Evolutionary conservation across 1,140 invertebrate genomes (phyloP).

Genomic region (Brachionus paranguensis): DNA sequence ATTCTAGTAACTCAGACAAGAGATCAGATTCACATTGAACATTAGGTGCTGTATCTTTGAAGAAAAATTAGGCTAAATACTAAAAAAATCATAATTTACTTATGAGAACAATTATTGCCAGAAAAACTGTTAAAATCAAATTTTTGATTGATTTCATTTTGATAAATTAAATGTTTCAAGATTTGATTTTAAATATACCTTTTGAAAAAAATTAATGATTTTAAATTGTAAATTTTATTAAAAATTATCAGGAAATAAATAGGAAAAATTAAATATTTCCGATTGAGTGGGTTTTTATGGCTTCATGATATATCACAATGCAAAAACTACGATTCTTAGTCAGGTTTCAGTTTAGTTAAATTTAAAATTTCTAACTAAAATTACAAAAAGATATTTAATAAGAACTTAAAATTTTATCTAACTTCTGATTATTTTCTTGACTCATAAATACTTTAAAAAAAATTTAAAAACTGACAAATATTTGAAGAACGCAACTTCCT

Average conservation of each 20-base stretch:
- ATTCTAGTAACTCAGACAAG: not conserved
- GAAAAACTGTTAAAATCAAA: not conserved
- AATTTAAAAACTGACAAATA: not conserved
- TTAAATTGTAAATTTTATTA: not conserved
- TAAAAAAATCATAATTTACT: not conserved
- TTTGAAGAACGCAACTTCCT: not conserved
- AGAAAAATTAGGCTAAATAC: not conserved
- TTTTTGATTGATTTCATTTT: slow-evolving; percentile 17
- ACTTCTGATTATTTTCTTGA: not conserved
- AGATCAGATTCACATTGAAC: not conserved
- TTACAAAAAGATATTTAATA: not conserved
- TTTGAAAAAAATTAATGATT: not conserved
- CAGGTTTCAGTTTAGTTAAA: not conserved
- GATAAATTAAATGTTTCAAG: not conserved
- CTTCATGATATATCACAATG: not conserved
- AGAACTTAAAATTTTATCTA: not conserved
- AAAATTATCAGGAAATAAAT: not conserved
- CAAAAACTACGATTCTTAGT: not conserved
- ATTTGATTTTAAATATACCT: not conserved
- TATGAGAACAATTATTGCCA: not conserved
- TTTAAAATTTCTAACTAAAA: not conserved
- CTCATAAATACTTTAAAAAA: not conserved
- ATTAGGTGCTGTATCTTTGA: not conserved
- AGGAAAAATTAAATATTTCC: not conserved
- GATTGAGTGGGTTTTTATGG: not conserved